Evolutionary conservation across 2,888 invertebrate genomes (phyloP).

Genomic region (Eupithecia subumbrata): DNA sequence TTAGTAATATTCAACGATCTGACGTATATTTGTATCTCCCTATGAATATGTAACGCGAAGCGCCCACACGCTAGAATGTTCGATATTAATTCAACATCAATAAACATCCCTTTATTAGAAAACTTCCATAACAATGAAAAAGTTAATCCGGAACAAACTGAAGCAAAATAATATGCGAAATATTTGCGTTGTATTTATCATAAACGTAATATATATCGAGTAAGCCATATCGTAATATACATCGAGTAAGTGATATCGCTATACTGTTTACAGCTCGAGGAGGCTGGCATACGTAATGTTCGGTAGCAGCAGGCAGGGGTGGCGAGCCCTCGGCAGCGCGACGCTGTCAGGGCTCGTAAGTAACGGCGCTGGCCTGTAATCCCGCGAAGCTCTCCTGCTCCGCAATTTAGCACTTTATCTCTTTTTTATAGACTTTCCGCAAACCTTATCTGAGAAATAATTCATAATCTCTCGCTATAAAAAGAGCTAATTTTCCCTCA

Average conservation of each 20-base stretch:
- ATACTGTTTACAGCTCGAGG: neutral
- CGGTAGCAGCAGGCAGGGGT: too few relatives aligned
- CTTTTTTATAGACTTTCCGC: slow-evolving; percentile 36
- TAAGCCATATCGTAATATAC: neutral
- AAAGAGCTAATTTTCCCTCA: slow-evolving; percentile 38
- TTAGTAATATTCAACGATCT: neutral
- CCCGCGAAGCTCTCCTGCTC: slow-evolving; percentile 11
- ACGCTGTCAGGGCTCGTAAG: too few relatives aligned
- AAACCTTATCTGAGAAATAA: slow-evolving; percentile 36
- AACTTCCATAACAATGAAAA: slow-evolving; percentile 12
- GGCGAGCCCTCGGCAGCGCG: too few relatives aligned
- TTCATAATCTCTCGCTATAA: slow-evolving; percentile 38
- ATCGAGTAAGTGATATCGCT: neutral
- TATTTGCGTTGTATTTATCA: neutral
- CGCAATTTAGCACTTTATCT: slow-evolving; percentile 33
- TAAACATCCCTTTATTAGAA: neutral
- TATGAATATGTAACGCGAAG: neutral
- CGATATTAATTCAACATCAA: neutral
- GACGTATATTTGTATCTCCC: neutral
- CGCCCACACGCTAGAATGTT: neutral
- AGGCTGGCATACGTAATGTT: neutral
- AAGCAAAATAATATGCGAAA: slow-evolving; percentile 1
- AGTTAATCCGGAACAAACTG: slow-evolving; percentile 12
- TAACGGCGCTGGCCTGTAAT: neutral
- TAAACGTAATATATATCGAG: neutral